Conservation (phyloP, 2,113 vertebrate species). For the Silurus asotus region DNA sequence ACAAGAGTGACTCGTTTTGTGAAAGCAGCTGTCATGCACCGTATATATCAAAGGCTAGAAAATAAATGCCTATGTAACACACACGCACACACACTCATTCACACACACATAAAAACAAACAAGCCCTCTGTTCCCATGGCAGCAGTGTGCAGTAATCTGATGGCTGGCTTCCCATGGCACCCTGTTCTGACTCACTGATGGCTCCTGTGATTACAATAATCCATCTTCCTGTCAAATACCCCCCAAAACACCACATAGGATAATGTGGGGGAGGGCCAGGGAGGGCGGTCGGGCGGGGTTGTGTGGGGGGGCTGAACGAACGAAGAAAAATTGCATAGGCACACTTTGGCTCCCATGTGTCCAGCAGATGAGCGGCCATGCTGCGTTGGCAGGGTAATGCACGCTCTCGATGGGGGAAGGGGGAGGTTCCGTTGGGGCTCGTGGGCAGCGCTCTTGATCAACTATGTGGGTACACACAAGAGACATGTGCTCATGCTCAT, state of each 20-base stretch:
- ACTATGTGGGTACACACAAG: conserved; percentile 63
- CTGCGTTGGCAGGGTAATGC: conserved; percentile 57
- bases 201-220: conserved; percentile 78
- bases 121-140: conserved; percentile 68
- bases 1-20: conserved; percentile 35
- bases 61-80: conserved; percentile 65
- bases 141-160: conserved; percentile 70
- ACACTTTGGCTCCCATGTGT: conserved; percentile 66
- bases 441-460: conserved; percentile 57
- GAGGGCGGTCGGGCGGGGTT: no score
- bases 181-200: conserved; percentile 68
- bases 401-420: conserved; percentile 15
- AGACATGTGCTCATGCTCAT: conserved; percentile 65
- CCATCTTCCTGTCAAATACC: conserved; percentile 76
- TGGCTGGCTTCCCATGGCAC: conserved; percentile 74
- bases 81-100: conserved; percentile 50
- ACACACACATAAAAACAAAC: conserved; percentile 59
- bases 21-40: conserved; percentile 57
- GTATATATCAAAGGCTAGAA: conserved; percentile 57
- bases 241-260: conserved; percentile 25
- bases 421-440: conserved; percentile 57
- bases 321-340: conserved; percentile 63
- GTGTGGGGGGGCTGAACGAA: conserved; percentile 55
- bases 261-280: conserved; percentile 13
- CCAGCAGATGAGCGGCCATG: conserved; percentile 67